Conservation (phyloP, 1,140 invertebrate species). For the Habropoda laboriosa region DNA sequence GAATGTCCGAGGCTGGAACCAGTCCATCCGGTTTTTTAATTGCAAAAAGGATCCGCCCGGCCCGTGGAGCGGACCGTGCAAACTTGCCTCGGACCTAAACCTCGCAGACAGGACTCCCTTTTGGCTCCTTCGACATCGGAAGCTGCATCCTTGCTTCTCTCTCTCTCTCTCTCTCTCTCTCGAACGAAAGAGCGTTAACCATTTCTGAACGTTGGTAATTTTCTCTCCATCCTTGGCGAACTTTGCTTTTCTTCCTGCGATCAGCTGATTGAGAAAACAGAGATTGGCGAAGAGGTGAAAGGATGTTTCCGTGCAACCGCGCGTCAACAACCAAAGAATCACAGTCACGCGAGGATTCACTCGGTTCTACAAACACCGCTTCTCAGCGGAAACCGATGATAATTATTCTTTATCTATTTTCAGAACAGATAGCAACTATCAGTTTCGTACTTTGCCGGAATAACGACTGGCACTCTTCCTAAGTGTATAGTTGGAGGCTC, state of each 20-base stretch:
- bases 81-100: slow-evolving; percentile 53
- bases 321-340: too few relatives aligned
- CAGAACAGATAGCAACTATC: neutral
- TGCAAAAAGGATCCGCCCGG: slow-evolving; percentile 79
- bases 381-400: neutral
- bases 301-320: too few relatives aligned
- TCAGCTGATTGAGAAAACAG: slow-evolving; percentile 4
- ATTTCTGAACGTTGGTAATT: too few relatives aligned
- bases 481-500: too few relatives aligned
- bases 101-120: slow-evolving; percentile 53
- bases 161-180: neutral
- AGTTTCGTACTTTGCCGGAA: neutral
- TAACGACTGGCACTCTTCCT: neutral
- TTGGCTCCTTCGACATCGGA: slow-evolving; percentile 44
- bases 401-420: neutral
- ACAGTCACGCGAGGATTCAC: too few relatives aligned
- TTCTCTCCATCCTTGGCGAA: neutral
- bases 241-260: neutral
- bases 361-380: neutral
- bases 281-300: too few relatives aligned
- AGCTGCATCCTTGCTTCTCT: slow-evolving; percentile 26
- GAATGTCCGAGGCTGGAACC: slow-evolving; percentile 79
- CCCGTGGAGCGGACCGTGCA: slow-evolving; percentile 48
- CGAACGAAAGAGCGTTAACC: too few relatives aligned
- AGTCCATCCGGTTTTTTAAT: slow-evolving; percentile 81